Base-by-base conservation (phyloP, 2,113 vertebrate species). In the Murina feae region DNA sequence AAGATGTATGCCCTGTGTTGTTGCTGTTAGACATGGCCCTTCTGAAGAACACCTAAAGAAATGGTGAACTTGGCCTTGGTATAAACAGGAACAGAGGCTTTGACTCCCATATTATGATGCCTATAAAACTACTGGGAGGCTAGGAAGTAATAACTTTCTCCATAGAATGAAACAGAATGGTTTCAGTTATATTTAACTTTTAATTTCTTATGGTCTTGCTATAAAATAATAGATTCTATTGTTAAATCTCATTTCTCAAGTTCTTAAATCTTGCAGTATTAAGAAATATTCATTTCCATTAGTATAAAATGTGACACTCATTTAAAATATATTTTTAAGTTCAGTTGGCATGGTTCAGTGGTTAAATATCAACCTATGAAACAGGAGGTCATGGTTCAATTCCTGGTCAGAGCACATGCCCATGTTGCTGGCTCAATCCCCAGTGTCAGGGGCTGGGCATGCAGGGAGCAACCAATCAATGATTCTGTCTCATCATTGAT, bases 211-310 rank as follows among this genome's bases (percentile, higher is more conserved):
- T 32, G 55, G n/a, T 84, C 75, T 94, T 95, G 9, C 28, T 85
- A 72, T 86, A 93, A 76, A 93, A 93, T 87, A 91, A 93, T 94
- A 91, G 37, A 87, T 28, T 71, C 18, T 47, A 65, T n/a, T 74
- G 35, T 91, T 66, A 94, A 91, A 79, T 39, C 32, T 47, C 75
- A 78, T 85, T 97, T 93, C 35, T 90, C 23, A 88, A 85, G 51
- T 63, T 85, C 51, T 83, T 84, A 63, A 81, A 89, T 79, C 95
- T 95, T 74, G 93, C 42, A 69, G 32, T 88, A 86, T 85, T 90
- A 88, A 95, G 65, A 96, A 93, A 91, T 80, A 80, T 37, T 84
- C 55, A 53, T 37, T 74, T 88, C 25, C 35, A 92, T 89, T 91
- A 65, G 5, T 58, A 84, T 83, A 89, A 92, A 93, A 89, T 66